Evolutionary conservation across 1,140 invertebrate species (phyloP).

Genomic region (Diachasma alloeum): DNA sequence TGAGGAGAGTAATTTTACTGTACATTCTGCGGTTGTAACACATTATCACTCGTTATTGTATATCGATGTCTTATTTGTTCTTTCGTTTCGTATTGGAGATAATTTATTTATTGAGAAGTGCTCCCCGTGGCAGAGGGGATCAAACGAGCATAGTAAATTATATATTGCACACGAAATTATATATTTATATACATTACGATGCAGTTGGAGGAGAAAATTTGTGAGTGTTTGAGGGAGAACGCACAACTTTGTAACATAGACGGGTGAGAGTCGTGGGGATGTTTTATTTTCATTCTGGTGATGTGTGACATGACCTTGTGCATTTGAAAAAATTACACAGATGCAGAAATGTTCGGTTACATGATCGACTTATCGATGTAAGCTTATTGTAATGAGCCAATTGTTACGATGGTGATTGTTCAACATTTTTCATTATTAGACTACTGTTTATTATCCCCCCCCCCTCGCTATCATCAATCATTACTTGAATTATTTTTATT

Average conservation of each 20-base stretch:
- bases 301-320: too few relatives aligned
- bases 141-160: constrained; percentile 41
- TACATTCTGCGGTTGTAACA: neutral
- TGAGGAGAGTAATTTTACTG: neutral
- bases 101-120: neutral
- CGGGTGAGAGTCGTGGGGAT: neutral
- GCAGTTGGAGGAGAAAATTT: neutral
- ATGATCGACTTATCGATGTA: neutral
- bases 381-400: neutral
- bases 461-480: constrained; percentile 47
- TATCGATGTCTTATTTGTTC: neutral
- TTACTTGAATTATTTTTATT: constrained; percentile 41
- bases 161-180: constrained; percentile 52
- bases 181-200: constrained; percentile 34
- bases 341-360: neutral
- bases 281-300: neutral
- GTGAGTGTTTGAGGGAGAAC: constrained; percentile 32
- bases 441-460: constrained; percentile 21
- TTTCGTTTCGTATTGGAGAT: neutral
- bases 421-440: neutral
- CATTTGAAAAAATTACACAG: too few relatives aligned
- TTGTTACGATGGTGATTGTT: neutral
- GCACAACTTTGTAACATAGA: neutral
- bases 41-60: neutral
- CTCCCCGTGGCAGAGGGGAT: neutral